Evolutionary conservation across 2,797 vertebrate genomes (phyloP).

Genomic region (Arremon brunneinucha): DNA sequence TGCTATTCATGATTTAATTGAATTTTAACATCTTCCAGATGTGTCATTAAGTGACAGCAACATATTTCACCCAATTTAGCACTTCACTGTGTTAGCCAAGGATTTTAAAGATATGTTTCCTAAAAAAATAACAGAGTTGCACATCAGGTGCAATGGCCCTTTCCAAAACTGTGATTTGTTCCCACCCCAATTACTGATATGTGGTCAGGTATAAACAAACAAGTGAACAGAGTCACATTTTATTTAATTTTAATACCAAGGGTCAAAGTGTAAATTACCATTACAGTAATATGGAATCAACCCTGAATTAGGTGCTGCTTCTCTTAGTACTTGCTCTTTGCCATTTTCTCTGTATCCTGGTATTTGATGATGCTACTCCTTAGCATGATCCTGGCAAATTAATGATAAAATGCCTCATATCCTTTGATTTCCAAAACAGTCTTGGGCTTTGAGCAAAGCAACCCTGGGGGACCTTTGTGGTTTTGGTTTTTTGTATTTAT

Average conservation of each 20-base stretch:
- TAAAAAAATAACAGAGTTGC: neutral
- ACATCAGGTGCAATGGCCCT: neutral
- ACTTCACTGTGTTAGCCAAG: neutral
- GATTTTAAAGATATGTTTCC: neutral
- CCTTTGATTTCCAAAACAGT: neutral
- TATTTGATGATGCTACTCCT: neutral
- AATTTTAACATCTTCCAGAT: neutral
- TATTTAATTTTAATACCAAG: neutral
- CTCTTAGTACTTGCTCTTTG: neutral
- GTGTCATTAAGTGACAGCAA: neutral
- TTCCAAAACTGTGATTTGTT: neutral
- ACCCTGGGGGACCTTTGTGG: fast-evolving
- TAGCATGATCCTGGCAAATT: neutral
- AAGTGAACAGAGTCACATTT: neutral
- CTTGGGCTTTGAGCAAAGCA: neutral
- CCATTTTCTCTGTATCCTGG: neutral
- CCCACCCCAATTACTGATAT: neutral
- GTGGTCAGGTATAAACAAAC: neutral
- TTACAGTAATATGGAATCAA: neutral
- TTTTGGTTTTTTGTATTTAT: neutral
- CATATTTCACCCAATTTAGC: neutral
- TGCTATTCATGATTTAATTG: neutral
- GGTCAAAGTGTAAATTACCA: neutral
- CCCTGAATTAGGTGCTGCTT: neutral
- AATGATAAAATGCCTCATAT: neutral